Percentiles rank a stretch among this genome's conserved stretches.
These are phyloP conservation scores for Parapsyche elsis DNA, from an alignment of 1,140 invertebrate species.

Conservation along the genomic window DNA sequence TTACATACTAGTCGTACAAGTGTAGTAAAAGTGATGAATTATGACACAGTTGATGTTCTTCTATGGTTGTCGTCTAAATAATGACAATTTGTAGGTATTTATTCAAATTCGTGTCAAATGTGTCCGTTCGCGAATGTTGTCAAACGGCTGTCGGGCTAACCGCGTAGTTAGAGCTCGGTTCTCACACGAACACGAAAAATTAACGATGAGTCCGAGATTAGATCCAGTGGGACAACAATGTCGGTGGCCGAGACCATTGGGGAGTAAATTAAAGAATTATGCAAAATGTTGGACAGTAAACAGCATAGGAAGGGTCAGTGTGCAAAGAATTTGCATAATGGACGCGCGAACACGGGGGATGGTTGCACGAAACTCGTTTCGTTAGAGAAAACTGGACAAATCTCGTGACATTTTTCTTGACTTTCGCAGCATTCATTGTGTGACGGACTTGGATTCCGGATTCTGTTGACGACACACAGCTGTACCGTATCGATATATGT, in stretches of 20 bases:
- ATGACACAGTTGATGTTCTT: too few relatives aligned
- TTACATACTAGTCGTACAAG: too few relatives aligned
- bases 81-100: too few relatives aligned
- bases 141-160: too few relatives aligned
- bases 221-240: slow-evolving; percentile 28
- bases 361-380: slow-evolving; percentile 34
- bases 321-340: slow-evolving; percentile 50
- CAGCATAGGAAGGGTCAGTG: slow-evolving; percentile 34
- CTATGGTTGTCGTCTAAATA: too few relatives aligned
- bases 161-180: neutral
- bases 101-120: too few relatives aligned
- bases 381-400: slow-evolving; percentile 13
- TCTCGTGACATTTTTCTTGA: slow-evolving; percentile 34
- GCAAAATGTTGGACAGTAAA: slow-evolving; percentile 44
- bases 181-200: slow-evolving; percentile 39
- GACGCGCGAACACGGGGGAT: slow-evolving; percentile 35
- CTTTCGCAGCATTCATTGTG: slow-evolving; percentile 13
- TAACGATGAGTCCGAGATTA: slow-evolving; percentile 41
- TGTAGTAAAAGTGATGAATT: too few relatives aligned
- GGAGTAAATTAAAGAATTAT: slow-evolving; percentile 51
- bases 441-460: slow-evolving; percentile 6
- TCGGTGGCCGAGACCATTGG: neutral
- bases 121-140: too few relatives aligned
- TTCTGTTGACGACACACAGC: neutral
- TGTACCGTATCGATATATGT: too few relatives aligned